Base-by-base conservation (phyloP, 37 sponge, comb jelly and placozoan genomes). In the Ephydatia muelleri region DNA sequence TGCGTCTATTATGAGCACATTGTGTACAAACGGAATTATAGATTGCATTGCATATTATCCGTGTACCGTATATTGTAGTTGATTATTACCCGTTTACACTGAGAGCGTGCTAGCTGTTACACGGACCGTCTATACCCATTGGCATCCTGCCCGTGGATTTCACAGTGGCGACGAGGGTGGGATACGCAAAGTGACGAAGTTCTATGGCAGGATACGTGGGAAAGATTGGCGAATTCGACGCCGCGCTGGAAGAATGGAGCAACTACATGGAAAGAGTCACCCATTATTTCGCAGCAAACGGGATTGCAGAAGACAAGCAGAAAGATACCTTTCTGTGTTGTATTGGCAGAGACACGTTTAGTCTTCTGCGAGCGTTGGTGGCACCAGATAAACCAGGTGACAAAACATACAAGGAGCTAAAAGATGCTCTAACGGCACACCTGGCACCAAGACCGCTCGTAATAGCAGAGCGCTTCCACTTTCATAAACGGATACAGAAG, bases 381-480 rank as follows among this genome's bases (percentile, higher is more conserved):
- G 68, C 81, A 21, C 81, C 70, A 37, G 32, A 9, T 21, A 81
- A 81, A 32, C 81, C 70, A 12, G 48, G 22, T 0, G 70, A 67
- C 2, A 32, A 48, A 19, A 22, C 68, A 9, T 67, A 65, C 37
- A 22, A 33, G 11, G 69, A 81, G 22, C 25, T 81, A 0, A n/a
- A 67, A 25, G 70, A 66, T 0, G 25, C 19, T 0, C 25, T 81
- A 26, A 11, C 14, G 35, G 68, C 23, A 19, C 81, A 81, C 33
- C 37, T 68, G n/a, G 26, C 67, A 13, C 81, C 81, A 0, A 34
- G 6, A 77, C 78, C 78, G 25, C 40, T 38, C 27, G 25, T 28
- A 4, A 77, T 38, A 21, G 78, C 38, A 21, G 39, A 77, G 40
- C 78, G 78, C n/a, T 77, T 38, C 57, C 36, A 38, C 25, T 77